Evolutionary conservation across 1,140 invertebrate genomes (phyloP), one percentile per base, ranked within the genome.

Genomic region (Neodiprion fabricii): DNA sequence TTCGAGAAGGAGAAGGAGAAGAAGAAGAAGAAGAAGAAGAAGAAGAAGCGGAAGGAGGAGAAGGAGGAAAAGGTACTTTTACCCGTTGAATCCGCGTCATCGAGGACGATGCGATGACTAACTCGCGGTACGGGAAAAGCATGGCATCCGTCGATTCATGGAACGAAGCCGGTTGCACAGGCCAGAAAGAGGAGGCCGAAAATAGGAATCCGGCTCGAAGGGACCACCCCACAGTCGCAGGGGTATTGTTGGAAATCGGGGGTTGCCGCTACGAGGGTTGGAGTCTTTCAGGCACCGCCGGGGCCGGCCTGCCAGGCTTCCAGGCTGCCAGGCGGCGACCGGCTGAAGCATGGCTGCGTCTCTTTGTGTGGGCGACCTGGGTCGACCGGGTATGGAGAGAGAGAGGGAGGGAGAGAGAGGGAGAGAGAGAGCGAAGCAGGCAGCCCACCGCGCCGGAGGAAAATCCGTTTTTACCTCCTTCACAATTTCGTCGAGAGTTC

Each of bases 251-350:
- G 69, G 65, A 75, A 68, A 77, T 77, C 77, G 74, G 76, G 71
- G 70, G 74, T 75, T 75, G 72, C 75, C 79, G 73, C 67, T 17
- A 80, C 71, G 81, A 83, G 82, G 81, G 82, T 83, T 81, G 77
- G 79, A 83, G 71, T 77, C 82, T 81, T 83, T 83, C 77, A 83
- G 82, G 74, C 69, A 21, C 17, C 17, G 17, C 17, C 17, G 17
- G 17, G 72, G 72, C 76, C 77, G 79, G 82, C 79, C 78, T 77
- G 76, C 77, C 71, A 67, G 76, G 76, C 78, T 76, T 76, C 70
- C 70, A 47, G 77, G 76, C 78, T 76, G 77, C 70, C 70, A 47
- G 14, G 70, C 70, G 70, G 48, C 17, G 48, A 48, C 48, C n/a
- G 70, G 48, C 23, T 12, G 12, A 23, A 40, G 72, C 70, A 72